Evolutionary conservation across 2,797 vertebrate genomes (phyloP).

Genomic region (Phrynocephalus forsythii): DNA sequence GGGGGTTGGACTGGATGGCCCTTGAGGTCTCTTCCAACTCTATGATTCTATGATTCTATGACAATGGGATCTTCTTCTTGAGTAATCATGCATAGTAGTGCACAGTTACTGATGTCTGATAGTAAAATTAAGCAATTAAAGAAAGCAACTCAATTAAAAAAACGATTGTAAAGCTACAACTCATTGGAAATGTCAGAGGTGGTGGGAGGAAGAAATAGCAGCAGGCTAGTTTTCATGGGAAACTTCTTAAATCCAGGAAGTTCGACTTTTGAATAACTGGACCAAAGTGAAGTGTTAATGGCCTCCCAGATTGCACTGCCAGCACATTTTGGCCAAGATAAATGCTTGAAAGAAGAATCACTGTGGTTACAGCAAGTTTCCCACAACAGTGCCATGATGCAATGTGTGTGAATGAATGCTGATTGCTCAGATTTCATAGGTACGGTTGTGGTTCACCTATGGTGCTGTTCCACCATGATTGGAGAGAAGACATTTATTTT

Average conservation of each 20-base stretch:
- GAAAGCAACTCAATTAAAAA: not conserved
- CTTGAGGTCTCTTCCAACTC: too few species aligned
- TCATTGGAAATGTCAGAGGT: not conserved
- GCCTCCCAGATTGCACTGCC: not conserved
- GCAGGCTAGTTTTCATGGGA: constrained; percentile 22
- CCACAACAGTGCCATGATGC: not conserved
- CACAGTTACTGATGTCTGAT: not conserved
- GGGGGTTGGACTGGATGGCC: too few species aligned
- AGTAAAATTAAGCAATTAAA: not conserved
- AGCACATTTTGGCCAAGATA: constrained; percentile 11
- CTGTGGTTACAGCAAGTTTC: constrained; percentile 2
- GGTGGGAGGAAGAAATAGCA: not conserved
- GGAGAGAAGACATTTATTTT: constrained; percentile 7
- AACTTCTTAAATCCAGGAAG: not conserved
- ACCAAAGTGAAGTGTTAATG: not conserved
- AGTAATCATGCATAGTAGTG: not conserved
- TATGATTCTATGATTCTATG: too few species aligned
- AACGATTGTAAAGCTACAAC: not conserved
- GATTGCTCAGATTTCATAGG: not conserved
- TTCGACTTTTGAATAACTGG: constrained; percentile 1
- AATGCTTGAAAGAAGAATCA: not conserved
- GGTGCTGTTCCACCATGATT: constrained; percentile 4
- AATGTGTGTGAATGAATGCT: not conserved
- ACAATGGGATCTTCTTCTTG: not conserved
- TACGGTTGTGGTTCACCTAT: constrained; percentile 8